Evolutionary conservation across 2,797 vertebrate species (phyloP), one percentile per base, ranked within the genome.

Genomic region (Labroides dimidiatus): DNA sequence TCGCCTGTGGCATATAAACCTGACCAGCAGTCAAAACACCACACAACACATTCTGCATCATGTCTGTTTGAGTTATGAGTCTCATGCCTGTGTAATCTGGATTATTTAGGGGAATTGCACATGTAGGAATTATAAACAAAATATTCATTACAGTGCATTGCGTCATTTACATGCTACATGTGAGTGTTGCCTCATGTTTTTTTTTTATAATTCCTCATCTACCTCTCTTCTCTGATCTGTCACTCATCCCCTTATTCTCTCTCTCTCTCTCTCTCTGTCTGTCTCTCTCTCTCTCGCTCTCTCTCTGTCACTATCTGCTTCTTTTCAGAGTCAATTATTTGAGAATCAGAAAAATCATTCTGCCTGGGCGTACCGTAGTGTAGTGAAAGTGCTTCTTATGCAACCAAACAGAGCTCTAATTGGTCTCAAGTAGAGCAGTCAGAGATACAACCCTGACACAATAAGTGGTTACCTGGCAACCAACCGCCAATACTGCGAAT

Each of bases 401-500:
- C 41, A 75, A 71, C 71, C 81, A 84, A 77, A 57, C 76, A 64
- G 57, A 81, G 78, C 44, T 49, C 61, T 81, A 77, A 90, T 82
- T 89, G 81, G 65, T 78, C 74, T 86, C 52, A 72, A 87, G 77
- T 75, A 79, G 52, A 69, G 60, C 48, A 56, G 75, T 77, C 54
- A 62, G 49, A 76, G 74, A 67, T 45, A 24, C 41, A 68, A 48
- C 60, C 74, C 45, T 30, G 63, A 54, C 56, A 77, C 53, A 64
- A 66, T 63, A 71, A 77, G 52, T 54, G 57, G 91, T 90, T 80
- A 85, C 88, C 77, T 87, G 84, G 87, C 87, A 91, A 92, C 87
- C 77, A 62, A 77, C 76, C 77, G 79, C 73, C 53, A 44, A 63
- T 37, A 75, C 77, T 58, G 59, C 60, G 77, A 64, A 76, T 81